phyloP scores from a whole-genome alignment of 2,888 invertebrate species.

The Ennomos quercinarius region DNA sequence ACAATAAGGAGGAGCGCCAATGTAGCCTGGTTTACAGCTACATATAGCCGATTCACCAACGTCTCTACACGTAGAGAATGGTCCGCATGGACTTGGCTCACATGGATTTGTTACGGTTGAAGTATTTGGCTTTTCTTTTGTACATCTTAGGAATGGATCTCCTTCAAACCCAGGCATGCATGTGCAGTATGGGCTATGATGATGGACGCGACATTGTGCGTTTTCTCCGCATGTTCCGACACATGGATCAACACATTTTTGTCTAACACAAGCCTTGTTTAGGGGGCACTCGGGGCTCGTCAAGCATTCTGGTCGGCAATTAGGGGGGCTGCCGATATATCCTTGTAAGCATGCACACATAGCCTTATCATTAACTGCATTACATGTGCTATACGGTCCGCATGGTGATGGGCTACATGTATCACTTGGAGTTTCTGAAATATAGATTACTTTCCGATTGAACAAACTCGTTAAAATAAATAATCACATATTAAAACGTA shows the following conservation, averaged over 20 bases:
- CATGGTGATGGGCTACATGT: slow-evolving; percentile 92
- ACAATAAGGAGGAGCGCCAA: slow-evolving; percentile 89
- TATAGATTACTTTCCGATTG: not conserved
- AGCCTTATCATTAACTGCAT: slow-evolving; percentile 86
- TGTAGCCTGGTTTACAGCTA: slow-evolving; percentile 87
- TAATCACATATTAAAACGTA: not conserved
- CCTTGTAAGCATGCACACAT: slow-evolving; percentile 89
- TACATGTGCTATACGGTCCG: slow-evolving; percentile 91
- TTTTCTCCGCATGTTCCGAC: slow-evolving; percentile 89
- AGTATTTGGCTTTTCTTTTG: slow-evolving; percentile 74
- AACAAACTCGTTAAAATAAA: not conserved
- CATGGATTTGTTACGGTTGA: slow-evolving; percentile 84
- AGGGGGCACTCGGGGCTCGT: slow-evolving; percentile 92
- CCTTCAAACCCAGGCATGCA: slow-evolving; percentile 90
- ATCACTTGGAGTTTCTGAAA: slow-evolving; percentile 77
- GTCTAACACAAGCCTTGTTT: slow-evolving; percentile 90
- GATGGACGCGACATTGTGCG: slow-evolving; percentile 89
- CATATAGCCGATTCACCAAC: slow-evolving; percentile 83
- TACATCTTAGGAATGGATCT: slow-evolving; percentile 88
- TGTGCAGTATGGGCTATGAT: slow-evolving; percentile 89
- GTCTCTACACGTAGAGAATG: slow-evolving; percentile 87
- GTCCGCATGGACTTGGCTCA: slow-evolving; percentile 89
- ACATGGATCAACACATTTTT: slow-evolving; percentile 93
- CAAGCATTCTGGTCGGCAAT: slow-evolving; percentile 92
- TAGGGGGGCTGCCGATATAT: slow-evolving; percentile 90